A percentile compares a stretch with the other conserved stretches of the same genome.
These are phyloP conservation scores for Pocillopora grandis DNA, from an alignment of 92 coral and sea anemone species.

Conservation along the genomic window DNA sequence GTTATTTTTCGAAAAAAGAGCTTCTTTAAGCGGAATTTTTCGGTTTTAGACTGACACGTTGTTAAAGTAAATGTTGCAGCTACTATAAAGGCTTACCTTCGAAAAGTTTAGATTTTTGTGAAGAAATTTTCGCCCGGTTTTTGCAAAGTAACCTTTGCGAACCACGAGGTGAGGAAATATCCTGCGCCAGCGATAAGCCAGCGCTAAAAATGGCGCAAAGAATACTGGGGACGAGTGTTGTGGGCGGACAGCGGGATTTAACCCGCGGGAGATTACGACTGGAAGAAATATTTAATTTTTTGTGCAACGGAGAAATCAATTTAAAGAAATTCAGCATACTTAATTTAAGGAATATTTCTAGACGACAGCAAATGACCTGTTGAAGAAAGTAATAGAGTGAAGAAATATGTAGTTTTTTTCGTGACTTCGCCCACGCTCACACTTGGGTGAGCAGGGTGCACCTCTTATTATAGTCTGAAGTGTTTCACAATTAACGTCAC, in stretches of 20 bases:
- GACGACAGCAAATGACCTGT: too few species aligned
- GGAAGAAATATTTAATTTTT: too few species aligned
- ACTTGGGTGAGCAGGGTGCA: too few species aligned
- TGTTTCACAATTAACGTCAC: too few species aligned
- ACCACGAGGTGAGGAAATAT: conserved; percentile 92
- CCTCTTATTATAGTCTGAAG: too few species aligned
- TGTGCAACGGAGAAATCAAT: too few species aligned
- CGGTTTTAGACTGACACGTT: neutral
- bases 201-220: conserved; percentile 32
- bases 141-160: conserved; percentile 7
- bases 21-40: neutral
- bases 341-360: too few species aligned
- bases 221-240: conserved; percentile 16
- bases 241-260: neutral
- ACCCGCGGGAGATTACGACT: neutral
- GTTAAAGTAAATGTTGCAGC: neutral
- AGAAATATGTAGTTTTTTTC: too few species aligned
- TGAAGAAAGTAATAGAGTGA: too few species aligned
- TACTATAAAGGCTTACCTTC: conserved; percentile 35
- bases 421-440: too few species aligned
- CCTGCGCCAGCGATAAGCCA: conserved; percentile 81
- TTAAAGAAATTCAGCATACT: too few species aligned
- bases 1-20: neutral
- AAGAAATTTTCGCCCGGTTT: conserved; percentile 15
- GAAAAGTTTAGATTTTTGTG: neutral